Evolutionary conservation across 2,113 vertebrate species (phyloP).

Genomic region (Capricornis sumatraensis): DNA sequence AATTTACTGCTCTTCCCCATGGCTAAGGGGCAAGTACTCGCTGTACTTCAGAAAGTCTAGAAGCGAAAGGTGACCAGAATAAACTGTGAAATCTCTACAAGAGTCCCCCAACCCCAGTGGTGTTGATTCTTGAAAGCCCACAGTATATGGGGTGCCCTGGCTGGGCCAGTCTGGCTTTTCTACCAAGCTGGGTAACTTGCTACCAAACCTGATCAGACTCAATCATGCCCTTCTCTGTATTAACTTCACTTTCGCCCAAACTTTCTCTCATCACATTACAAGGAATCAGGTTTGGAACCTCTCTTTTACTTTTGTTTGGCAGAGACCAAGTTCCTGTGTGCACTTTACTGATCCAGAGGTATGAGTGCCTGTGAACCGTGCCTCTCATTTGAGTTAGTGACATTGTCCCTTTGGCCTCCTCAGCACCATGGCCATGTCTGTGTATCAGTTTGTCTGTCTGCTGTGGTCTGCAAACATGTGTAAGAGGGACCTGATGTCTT

Average conservation of each 20-base stretch:
- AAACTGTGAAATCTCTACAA: background rate
- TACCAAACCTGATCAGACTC: background rate
- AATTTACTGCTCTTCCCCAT: constrained; percentile 52
- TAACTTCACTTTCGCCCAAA: background rate
- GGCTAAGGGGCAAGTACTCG: background rate
- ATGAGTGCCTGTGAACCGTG: background rate
- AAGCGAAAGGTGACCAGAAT: background rate
- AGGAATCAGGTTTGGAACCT: background rate
- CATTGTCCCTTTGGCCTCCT: background rate
- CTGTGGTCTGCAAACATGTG: background rate
- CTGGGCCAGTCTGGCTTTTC: background rate
- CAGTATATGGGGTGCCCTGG: background rate
- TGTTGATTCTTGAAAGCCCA: background rate
- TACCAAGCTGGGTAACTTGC: background rate
- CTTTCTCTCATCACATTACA: background rate
- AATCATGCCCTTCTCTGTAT: background rate
- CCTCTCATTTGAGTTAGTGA: background rate
- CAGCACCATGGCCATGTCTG: background rate
- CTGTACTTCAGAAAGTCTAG: background rate
- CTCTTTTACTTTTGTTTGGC: background rate
- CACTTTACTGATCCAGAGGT: background rate
- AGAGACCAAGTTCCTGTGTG: background rate
- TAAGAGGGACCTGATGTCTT: background rate
- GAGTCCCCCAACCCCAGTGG: background rate
- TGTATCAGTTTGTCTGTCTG: background rate